Evolutionary conservation across 1,140 invertebrate species (phyloP).

Genomic region (Zophobas morio): DNA sequence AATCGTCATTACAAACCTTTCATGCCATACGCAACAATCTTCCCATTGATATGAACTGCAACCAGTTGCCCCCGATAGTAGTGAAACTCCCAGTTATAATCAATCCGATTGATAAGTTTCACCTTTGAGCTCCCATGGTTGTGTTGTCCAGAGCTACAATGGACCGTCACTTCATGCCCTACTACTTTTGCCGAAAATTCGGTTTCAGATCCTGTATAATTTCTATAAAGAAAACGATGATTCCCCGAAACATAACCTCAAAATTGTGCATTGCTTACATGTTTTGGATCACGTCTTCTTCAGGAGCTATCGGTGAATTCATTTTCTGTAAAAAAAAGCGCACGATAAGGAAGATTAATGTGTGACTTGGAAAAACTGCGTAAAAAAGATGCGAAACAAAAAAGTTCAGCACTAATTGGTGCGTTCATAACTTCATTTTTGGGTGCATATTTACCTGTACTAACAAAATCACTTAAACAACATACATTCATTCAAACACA

Average conservation of each 20-base stretch:
- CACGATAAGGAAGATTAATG: not conserved
- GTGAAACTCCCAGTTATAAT: constrained; percentile 92
- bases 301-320: constrained; percentile 48
- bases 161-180: constrained; percentile 79
- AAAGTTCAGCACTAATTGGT: not conserved
- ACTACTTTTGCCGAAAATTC: constrained; percentile 78
- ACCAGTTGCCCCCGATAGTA: constrained; percentile 89
- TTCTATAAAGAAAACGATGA: constrained; percentile 69
- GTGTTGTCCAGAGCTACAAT: constrained; percentile 78
- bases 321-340: constrained; percentile 30
- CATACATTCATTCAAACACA: constrained; percentile 8
- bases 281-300: constrained; percentile 55
- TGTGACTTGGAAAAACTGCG: too few species aligned
- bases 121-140: constrained; percentile 89
- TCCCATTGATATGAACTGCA: constrained; percentile 89
- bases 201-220: constrained; percentile 79
- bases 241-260: constrained; percentile 49
- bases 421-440: not conserved
- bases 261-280: constrained; percentile 55
- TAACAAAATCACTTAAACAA: constrained; percentile 14
- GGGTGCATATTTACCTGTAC: not conserved
- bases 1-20: constrained; percentile 75
- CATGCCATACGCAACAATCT: constrained; percentile 91
- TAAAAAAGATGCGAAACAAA: not conserved
- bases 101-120: constrained; percentile 91